phyloP scores from a whole-genome alignment of 1,140 invertebrate genomes.

The Drosophila obscura region DNA sequence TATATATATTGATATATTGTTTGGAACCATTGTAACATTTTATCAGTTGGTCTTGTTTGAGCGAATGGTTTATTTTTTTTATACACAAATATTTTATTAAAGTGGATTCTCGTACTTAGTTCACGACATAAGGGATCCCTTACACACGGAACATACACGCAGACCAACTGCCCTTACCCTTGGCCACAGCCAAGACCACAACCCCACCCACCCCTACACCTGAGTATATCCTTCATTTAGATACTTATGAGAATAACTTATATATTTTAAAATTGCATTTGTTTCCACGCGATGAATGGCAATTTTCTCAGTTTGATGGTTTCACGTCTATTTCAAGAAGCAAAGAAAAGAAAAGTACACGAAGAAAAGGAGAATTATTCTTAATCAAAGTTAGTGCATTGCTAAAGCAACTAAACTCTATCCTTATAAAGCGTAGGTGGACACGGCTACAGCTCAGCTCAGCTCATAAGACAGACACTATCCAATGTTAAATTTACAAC shows the following conservation, averaged over 20 bases:
- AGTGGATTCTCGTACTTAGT: slow-evolving; percentile 69
- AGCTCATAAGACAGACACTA: slow-evolving; percentile 63
- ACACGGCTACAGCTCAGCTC: slow-evolving; percentile 22
- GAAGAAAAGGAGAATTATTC: slow-evolving; percentile 31
- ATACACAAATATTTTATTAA: slow-evolving; percentile 32
- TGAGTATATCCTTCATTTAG: slow-evolving; percentile 51
- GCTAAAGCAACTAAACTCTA: slow-evolving; percentile 68
- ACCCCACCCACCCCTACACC: slow-evolving; percentile 27
- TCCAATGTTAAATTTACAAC: slow-evolving; percentile 52
- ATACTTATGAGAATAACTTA: slow-evolving; percentile 54
- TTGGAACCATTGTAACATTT: slow-evolving; percentile 52
- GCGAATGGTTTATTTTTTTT: slow-evolving; percentile 19
- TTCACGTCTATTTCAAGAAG: slow-evolving; percentile 71
- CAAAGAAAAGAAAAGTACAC: slow-evolving; percentile 32
- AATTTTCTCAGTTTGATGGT: slow-evolving; percentile 82
- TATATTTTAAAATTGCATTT: slow-evolving; percentile 76
- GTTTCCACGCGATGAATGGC: slow-evolving; percentile 61
- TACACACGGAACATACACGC: slow-evolving; percentile 15
- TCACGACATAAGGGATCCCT: slow-evolving; percentile 54
- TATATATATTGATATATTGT: slow-evolving; percentile 29
- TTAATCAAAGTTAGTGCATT: slow-evolving; percentile 50
- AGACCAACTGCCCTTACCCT: slow-evolving; percentile 18
- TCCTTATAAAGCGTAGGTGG: slow-evolving; percentile 65
- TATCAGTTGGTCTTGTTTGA: slow-evolving; percentile 27
- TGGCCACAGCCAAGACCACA: not conserved